A percentile compares a stretch with the other conserved stretches of the same genome.
Conservation (phyloP, 2,113 vertebrate species). For the Jaculus jaculus region DNA sequence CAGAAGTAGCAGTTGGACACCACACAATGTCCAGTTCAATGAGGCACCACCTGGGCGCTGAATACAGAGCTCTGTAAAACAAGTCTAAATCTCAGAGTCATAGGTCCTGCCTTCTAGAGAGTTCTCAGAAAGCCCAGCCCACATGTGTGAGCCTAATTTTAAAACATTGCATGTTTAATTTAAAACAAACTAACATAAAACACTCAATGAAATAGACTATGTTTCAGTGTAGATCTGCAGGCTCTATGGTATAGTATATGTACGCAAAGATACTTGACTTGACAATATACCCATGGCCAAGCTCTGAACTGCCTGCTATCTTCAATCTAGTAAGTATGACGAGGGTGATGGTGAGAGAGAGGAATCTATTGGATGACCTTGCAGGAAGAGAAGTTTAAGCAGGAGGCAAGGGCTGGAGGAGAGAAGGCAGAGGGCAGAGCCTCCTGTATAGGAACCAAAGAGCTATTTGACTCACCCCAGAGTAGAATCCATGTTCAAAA, state of each 20-base stretch:
- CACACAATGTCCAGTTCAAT: accelerated
- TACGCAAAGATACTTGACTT: accelerated
- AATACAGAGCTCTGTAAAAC: neutral
- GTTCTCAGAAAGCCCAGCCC: too few relatives aligned
- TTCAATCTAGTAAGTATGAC: neutral
- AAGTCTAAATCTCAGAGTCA: accelerated
- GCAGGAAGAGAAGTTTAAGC: neutral
- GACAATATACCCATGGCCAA: accelerated
- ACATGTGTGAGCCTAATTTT: accelerated
- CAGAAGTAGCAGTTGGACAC: neutral
- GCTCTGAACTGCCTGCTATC: accelerated
- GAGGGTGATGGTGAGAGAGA: accelerated
- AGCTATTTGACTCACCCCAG: neutral
- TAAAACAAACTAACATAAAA: neutral
- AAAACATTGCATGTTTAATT: neutral
- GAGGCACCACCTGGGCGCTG: accelerated
- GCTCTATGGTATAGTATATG: accelerated
- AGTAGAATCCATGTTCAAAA: neutral
- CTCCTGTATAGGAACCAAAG: accelerated
- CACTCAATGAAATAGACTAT: accelerated
- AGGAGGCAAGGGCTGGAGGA: neutral
- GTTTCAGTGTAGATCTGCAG: too few relatives aligned
- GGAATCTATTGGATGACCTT: too few relatives aligned
- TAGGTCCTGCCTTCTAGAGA: neutral
- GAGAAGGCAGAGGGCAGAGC: neutral